phyloP scores from a whole-genome alignment of 2,113 vertebrate genomes.

The crab-eating macaque (Macaca fascicularis) region T2T-MFA8v1.1 NC_088395.1:24742001-24742500 shows the following conservation, averaged over 20 bases:
- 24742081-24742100: background rate
- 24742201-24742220: background rate
- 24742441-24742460: background rate
- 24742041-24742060: background rate
- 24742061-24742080: background rate
- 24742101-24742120: background rate
- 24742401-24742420: background rate
- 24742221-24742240: background rate
- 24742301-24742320: background rate
- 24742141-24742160: background rate
- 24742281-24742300: background rate
- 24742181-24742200: background rate
- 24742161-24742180: background rate
- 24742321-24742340: background rate
- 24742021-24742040: background rate
- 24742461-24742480: background rate
- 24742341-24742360: background rate
- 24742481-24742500: background rate
- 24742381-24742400: background rate
- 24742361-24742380: background rate
- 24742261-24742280: background rate
- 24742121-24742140: background rate
- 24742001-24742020: background rate
- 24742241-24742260: background rate
- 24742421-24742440: background rate